phyloP scores from a whole-genome alignment of 2,113 vertebrate genomes.

The Lamprotornis superbus region DNA sequence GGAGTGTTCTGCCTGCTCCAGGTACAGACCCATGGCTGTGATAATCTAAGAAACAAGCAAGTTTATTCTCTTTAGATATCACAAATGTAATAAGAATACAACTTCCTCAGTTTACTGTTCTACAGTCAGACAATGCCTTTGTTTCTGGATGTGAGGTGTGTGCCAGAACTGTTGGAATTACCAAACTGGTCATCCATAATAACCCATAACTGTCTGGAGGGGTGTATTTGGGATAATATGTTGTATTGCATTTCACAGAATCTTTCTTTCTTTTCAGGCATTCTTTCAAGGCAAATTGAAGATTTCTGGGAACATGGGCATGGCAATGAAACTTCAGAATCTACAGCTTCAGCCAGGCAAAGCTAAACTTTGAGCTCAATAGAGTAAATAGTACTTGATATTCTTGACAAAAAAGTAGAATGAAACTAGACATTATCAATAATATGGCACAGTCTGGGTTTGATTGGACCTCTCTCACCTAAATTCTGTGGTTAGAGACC shows the following conservation, averaged over 20 bases:
- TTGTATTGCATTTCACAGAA: not conserved
- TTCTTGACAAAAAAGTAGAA: slow-evolving; percentile 39
- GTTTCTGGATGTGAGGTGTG: not conserved
- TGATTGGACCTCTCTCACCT: slow-evolving; percentile 38
- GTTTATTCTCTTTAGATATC: not conserved
- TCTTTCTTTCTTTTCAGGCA: slow-evolving; percentile 73
- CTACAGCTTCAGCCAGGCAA: slow-evolving; percentile 85
- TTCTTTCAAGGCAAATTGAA: slow-evolving; percentile 95
- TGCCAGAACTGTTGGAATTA: not conserved
- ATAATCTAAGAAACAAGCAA: not conserved
- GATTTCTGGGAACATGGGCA: slow-evolving; percentile 89
- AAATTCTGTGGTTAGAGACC: slow-evolving; percentile 37
- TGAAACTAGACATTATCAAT: slow-evolving; percentile 38
- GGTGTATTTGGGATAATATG: not conserved
- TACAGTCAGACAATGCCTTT: not conserved
- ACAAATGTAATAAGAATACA: not conserved
- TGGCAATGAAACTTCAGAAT: slow-evolving; percentile 94
- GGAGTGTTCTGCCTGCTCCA: not conserved
- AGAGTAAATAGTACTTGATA: slow-evolving; percentile 13
- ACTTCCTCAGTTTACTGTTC: not conserved
- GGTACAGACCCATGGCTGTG: not conserved
- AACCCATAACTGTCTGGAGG: not conserved
- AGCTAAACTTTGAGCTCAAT: slow-evolving; percentile 86
- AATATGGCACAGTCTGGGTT: not conserved
- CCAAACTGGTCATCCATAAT: not conserved